Evolutionary conservation across 2,113 vertebrate species (phyloP).

Genomic region (Trematocara zebra): DNA sequence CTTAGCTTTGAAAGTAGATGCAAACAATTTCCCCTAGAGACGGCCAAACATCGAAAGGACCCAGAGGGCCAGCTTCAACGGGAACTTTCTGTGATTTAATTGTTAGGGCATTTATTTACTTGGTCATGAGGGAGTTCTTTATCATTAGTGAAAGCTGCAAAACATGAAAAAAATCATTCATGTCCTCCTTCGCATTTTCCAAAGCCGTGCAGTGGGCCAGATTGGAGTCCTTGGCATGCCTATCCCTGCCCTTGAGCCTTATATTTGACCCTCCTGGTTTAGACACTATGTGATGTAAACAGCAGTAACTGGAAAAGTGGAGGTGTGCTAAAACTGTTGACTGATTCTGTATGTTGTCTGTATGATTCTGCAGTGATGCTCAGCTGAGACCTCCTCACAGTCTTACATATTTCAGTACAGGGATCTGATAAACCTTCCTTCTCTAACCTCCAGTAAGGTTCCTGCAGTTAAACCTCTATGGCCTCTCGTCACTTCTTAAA

Average conservation of each 20-base stretch:
- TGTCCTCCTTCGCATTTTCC: not conserved
- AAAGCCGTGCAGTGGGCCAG: not conserved
- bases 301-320: not conserved
- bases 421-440: conserved; percentile 9
- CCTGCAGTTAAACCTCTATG: conserved; percentile 29
- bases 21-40: not conserved
- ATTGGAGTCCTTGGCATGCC: not conserved
- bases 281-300: not conserved
- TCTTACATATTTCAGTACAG: conserved; percentile 7
- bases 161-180: not conserved
- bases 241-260: not conserved
- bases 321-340: not conserved
- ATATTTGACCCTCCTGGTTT: not conserved
- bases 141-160: not conserved
- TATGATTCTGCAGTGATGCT: not conserved
- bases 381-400: not conserved
- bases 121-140: not conserved
- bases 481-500: conserved; percentile 15
- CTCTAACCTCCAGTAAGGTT: conserved; percentile 8
- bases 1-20: not conserved
- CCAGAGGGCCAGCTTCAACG: not conserved
- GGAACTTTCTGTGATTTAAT: not conserved
- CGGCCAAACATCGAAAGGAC: fast-evolving
- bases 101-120: not conserved
- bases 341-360: not conserved